Evolutionary conservation across 2,797 vertebrate genomes (phyloP), one percentile per base, ranked within the genome.

Genomic region (Onychomys leucogaster): DNA sequence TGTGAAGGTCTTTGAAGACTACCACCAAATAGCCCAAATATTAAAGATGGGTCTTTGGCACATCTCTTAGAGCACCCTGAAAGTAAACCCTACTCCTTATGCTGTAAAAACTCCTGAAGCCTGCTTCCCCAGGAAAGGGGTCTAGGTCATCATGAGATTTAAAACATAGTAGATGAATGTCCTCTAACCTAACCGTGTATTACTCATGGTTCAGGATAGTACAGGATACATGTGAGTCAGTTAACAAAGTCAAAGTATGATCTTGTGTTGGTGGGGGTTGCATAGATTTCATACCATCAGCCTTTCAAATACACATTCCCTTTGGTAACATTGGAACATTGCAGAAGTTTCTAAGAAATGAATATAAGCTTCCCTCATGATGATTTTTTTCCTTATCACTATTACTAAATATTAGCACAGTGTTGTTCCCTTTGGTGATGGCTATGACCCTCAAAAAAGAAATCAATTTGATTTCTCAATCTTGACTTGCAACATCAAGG

Each of bases 381-480:
- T 86, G 37, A 49, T 95, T n/a, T 61, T 77, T 73, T 95, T 83
- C 81, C 52, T 80, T 83, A 86, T 92, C 75, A 94, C 46, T 34
- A 76, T 75, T 61, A 91, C 65, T 88, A 92, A 85, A 97, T 95
- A 75, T 85, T 96, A 87, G 43, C 49, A 19, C 21, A 65, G 3
- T 88, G n/a, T 85, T 96, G 49, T 87, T 97, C 17, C 86, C 34
- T 95, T 78, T 27, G 2, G 34, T 77, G 41, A 91, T 29, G 12
- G 57, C 49, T 69, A 9, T 94, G 77, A 91, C 43, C 75, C 63
- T 95, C 86, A 96, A 82, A 93, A 84, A 86, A 86, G 8, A 95
- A 90, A 73, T 88, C 82, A 91, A 19, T 90, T 82, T 91, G 59
- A 37, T 96, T 95, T 97, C 75, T 92, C 89, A 92, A 91, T 92